Evolutionary conservation across 2,888 invertebrate species (phyloP).

Genomic region (Microplitis deprimator): DNA sequence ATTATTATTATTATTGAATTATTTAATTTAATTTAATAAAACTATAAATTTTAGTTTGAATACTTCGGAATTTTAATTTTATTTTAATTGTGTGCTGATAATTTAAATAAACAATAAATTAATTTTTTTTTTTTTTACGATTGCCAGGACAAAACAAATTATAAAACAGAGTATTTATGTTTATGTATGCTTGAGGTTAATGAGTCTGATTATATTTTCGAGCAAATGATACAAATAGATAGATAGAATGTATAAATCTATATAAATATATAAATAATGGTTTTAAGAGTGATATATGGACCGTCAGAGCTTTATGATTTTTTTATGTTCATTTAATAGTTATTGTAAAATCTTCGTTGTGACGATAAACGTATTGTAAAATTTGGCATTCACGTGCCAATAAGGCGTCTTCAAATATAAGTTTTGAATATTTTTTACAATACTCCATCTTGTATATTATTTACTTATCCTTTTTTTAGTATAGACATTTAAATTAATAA

Average conservation of each 20-base stretch:
- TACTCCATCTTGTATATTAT: conserved; percentile 42
- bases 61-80: not conserved
- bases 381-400: conserved; percentile 65
- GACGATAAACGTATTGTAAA: conserved; percentile 65
- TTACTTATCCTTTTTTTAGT: not conserved
- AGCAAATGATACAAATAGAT: not conserved
- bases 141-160: not conserved
- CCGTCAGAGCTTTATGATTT: conserved; percentile 28
- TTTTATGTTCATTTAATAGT: not conserved
- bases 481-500: conserved; percentile 22
- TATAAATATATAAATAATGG: conserved; percentile 20
- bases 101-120: not conserved
- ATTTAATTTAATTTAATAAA: no score
- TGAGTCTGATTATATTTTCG: not conserved
- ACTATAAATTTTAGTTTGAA: no score
- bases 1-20: not conserved
- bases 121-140: not conserved
- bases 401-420: conserved; percentile 69
- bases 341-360: conserved; percentile 56
- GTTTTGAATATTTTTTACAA: conserved; percentile 71
- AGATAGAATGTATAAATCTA: not conserved
- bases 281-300: conserved; percentile 5
- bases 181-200: not conserved
- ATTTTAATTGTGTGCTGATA: not conserved
- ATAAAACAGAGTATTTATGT: not conserved